Evolutionary conservation across 2,797 vertebrate genomes (phyloP), one percentile per base, ranked within the genome.

Genomic region (Xenentodon cancila): DNA sequence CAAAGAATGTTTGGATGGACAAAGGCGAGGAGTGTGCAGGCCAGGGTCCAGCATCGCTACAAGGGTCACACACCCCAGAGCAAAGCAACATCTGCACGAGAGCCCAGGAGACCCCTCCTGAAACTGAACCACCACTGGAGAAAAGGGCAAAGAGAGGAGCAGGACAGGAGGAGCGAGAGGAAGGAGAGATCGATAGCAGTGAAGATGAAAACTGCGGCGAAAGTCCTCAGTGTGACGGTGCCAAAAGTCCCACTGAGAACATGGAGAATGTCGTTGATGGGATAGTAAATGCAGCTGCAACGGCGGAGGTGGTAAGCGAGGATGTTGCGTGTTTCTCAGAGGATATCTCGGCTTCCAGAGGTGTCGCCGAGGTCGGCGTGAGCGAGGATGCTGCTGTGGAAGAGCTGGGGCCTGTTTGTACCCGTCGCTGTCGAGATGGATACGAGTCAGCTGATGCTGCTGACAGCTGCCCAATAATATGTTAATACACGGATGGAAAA

Each of bases 121-220:
- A 86, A 58, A 32, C 44, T 12, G 55, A 71, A 48, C 68, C 74
- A 2, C 85, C 84, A 1, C 67, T 15, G 46, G 43, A 56, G 49
- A 86, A 91, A 74, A 79, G 59, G 49, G 68, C 80, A 21, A 90
- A 84, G 64, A 78, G 55, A 52, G 80, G 81, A 32, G 22, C 20
- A 3, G 51, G 1, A 0, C 47, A 68, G 0, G 79, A 78, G 34
- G 91, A 89, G 1, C 45, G 68, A 17, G 94, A 94, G 77, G 94
- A 94, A 1, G 94, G 93, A 9, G 94, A 94, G 81, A 67, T 94
- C n/a, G 85, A 85, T 21, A 89, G 88, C 32, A 79, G 73, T 64
- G 88, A 89, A 5, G 90, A 88, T 16, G 83, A 8, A 45, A 53
- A 37, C 4, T 4, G 8, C 42, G 53, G 30, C 9, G 43, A 68